Conservation (phyloP, 1,140 invertebrate genomes). For the Zaprionus davidi region DNA sequence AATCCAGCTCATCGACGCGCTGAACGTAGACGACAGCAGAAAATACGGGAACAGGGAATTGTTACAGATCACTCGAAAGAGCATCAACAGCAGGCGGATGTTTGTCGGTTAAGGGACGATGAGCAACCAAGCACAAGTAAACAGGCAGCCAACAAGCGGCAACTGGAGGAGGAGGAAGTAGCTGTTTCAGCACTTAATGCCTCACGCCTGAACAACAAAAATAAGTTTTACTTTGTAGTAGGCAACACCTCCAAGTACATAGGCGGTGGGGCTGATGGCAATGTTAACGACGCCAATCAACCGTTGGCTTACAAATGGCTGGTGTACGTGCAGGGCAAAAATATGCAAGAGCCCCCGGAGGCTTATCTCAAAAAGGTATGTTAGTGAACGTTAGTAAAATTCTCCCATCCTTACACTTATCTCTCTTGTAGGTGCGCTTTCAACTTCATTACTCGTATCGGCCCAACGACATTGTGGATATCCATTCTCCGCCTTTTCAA, state of each 20-base stretch:
- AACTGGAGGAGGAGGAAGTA: slow-evolving; percentile 35
- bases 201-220: slow-evolving; percentile 74
- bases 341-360: slow-evolving; percentile 86
- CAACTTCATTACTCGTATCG: slow-evolving; percentile 94
- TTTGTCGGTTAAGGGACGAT: slow-evolving; percentile 27
- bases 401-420: background rate
- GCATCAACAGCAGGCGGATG: slow-evolving; percentile 5
- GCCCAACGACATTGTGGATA: slow-evolving; percentile 93
- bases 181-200: slow-evolving; percentile 51
- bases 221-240: slow-evolving; percentile 86
- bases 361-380: slow-evolving; percentile 88
- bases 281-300: slow-evolving; percentile 75
- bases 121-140: slow-evolving; percentile 65
- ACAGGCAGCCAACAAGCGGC: slow-evolving; percentile 68
- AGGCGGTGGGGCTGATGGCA: slow-evolving; percentile 84
- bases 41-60: slow-evolving; percentile 67
- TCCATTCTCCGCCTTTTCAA: slow-evolving; percentile 92
- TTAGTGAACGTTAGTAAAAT: background rate
- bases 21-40: slow-evolving; percentile 54
- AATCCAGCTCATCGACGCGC: slow-evolving; percentile 55
- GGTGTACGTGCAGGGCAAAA: slow-evolving; percentile 89
- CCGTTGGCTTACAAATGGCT: slow-evolving; percentile 95
- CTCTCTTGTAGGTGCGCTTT: slow-evolving; percentile 87
- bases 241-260: slow-evolving; percentile 95
- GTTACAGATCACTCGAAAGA: slow-evolving; percentile 74